Percentiles rank a stretch among this genome's conserved stretches.
Conservation (phyloP, 2,797 vertebrate species). For the Aselliscus stoliczkanus region DNA sequence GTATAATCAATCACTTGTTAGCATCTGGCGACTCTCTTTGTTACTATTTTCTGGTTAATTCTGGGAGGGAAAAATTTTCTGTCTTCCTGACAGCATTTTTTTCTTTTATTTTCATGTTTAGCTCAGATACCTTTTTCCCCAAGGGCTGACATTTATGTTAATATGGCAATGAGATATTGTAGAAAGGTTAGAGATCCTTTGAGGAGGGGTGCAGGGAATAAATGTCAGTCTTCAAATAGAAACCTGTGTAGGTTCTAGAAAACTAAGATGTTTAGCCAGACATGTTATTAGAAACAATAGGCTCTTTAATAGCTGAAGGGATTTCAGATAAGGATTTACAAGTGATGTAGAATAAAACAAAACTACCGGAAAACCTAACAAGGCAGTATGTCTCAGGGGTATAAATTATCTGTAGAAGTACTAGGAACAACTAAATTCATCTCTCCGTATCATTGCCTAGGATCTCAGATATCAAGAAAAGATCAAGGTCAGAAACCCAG, state of each 20-base stretch:
- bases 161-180: background rate
- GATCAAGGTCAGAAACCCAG: background rate
- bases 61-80: background rate
- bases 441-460: background rate
- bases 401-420: background rate
- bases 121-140: background rate
- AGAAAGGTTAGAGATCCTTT: background rate
- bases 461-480: background rate
- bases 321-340: background rate
- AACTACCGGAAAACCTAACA: background rate
- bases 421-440: background rate
- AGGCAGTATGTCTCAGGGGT: background rate
- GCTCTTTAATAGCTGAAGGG: background rate
- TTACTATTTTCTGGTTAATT: conserved; percentile 36
- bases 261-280: background rate
- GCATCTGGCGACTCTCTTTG: background rate
- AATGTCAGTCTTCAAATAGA: background rate
- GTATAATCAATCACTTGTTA: conserved; percentile 4
- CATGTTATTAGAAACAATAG: background rate
- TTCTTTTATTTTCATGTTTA: background rate
- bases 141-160: background rate
- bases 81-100: background rate
- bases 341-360: background rate
- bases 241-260: background rate
- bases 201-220: background rate